Evolutionary conservation across 2,113 vertebrate genomes (phyloP), one percentile per base, ranked within the genome.

Genomic region (Anoplopoma fimbria): DNA sequence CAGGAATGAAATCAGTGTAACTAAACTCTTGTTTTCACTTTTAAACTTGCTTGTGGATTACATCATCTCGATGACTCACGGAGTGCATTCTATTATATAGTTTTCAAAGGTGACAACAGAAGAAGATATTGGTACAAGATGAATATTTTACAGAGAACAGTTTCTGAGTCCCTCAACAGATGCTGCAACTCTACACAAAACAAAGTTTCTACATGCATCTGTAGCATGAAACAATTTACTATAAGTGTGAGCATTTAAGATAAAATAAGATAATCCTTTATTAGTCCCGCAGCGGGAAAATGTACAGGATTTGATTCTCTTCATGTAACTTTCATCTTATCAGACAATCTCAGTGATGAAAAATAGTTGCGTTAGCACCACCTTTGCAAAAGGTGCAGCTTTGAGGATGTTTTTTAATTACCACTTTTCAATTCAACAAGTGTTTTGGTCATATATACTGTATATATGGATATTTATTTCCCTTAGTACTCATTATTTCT

Each of bases 61-160:
- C 80, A 70, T 57, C 23, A 82, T 58, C 38, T 34, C 4, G 0
- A 71, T n/a, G 21, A 62, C 42, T 75, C 36, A 80, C 45, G 42
- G 34, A 12, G 60, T 29, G 51, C 38, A 21, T 61, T 67, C 40
- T 60, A 25, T 79, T 51, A 34, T 19, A 45, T 36, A 33, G 38
- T 62, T 81, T 79, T 69, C 42, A 58, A 63, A 68, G 70, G 29
- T 77, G 40, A 65, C 67, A 71, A 45, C 49, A 51, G 36, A 64
- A 25, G 40, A n/a, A 65, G 38, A 67, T 49, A 61, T 49, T 74
- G 31, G 68, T 68, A 79, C n/a, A 25, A 38, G 61, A 67, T 77
- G 5, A 77, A 83, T 57, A 70, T 78, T 81, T 62, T 25, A 70
- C 33, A 17, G 47, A 42, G 15, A n/a, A 45, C n/a, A 27, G 21